Base-by-base conservation (phyloP, 2,113 vertebrate genomes). In the Scytalopus superciliaris region DNA sequence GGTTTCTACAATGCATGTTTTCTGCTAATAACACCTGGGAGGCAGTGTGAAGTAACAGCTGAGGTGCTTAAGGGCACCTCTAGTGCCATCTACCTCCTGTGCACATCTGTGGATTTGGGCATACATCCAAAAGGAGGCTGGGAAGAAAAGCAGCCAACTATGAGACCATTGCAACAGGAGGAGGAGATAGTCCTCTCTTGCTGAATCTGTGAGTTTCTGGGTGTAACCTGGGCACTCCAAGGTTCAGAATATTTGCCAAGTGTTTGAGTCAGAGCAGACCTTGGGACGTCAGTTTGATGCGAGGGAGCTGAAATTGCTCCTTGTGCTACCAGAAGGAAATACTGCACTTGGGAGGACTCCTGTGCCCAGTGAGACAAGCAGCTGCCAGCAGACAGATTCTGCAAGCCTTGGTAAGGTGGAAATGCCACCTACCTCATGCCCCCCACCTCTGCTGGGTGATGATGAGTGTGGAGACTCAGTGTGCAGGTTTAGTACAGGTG, bases 71-170 rank as follows among this genome's bases (percentile, higher is more conserved):
- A 97, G 96, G 94, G 91, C 90, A 94, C 92, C 91, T 95, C 96
- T 97, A 96, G 97, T 97, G 95, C 97, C 96, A 97, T 98, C 96
- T 97, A 97, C 97, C 97, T 98, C 97, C 97, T 97, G 97, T 97
- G 97, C 97, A 97, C 96, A 97, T 96, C 97, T 97, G 93, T 90
- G 94, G 92, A 97, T 97, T 76, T 94, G 98, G 98, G 97, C 97
- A 96, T 42, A 7, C 94, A 95, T 98, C 97, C 97, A 97, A 97
- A 78, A 96, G 89, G 93, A 96, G 94, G 87, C 96, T 95, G 96
- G 97, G 96, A 95, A 97, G 87, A 95, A 93, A 97, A 96, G 49
- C 96, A 97, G 95, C 94, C 91, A 96, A 96, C 5, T 87, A 89
- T 64, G 88, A 97, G 95, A 80, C 76, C 87, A 63, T 96, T 89